Percentiles rank a stretch among this genome's conserved stretches.
Evolutionary conservation across 2,113 vertebrate genomes (phyloP).

Genomic region (Poeciliopsis occidentalis): DNA sequence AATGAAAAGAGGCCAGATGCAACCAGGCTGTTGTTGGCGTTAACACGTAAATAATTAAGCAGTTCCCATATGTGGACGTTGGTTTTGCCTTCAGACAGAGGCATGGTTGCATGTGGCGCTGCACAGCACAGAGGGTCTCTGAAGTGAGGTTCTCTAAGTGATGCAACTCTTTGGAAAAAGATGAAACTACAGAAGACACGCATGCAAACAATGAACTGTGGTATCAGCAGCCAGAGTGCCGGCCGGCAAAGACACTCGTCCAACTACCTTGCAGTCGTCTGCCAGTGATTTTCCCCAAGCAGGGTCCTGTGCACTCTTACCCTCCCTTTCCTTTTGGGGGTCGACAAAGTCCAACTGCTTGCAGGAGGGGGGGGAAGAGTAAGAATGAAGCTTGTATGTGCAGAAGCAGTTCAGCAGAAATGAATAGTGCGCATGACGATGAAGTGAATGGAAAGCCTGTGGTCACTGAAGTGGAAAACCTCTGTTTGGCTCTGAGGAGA

Average conservation of each 20-base stretch:
- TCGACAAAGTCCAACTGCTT: conserved; percentile 81
- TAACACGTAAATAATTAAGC: conserved; percentile 21
- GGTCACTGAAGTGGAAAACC: neutral
- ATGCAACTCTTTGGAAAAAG: conserved; percentile 42
- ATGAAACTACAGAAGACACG: conserved; percentile 56
- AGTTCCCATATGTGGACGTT: neutral
- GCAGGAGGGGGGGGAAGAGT: conserved; percentile 76
- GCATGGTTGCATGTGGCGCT: conserved; percentile 71
- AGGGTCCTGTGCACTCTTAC: conserved; percentile 80
- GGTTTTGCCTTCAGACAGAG: neutral
- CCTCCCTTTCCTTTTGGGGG: conserved; percentile 76
- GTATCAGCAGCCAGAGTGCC: conserved; percentile 16
- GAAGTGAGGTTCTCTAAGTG: conserved; percentile 38
- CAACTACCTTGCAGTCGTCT: conserved; percentile 84
- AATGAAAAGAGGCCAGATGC: conserved; percentile 67
- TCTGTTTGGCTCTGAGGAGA: neutral
- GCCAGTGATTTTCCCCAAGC: conserved; percentile 82
- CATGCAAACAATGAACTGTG: conserved; percentile 39
- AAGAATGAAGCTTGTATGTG: conserved; percentile 72
- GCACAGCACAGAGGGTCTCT: conserved; percentile 26
- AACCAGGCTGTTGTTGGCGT: conserved; percentile 57
- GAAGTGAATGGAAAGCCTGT: conserved; percentile 31
- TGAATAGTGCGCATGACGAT: conserved; percentile 49
- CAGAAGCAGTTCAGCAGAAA: conserved; percentile 64
- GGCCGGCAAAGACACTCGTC: conserved; percentile 43